Evolutionary conservation across 2,113 vertebrate species (phyloP), one percentile per base, ranked within the genome.

Genomic region (Coturnix japonica): DNA sequence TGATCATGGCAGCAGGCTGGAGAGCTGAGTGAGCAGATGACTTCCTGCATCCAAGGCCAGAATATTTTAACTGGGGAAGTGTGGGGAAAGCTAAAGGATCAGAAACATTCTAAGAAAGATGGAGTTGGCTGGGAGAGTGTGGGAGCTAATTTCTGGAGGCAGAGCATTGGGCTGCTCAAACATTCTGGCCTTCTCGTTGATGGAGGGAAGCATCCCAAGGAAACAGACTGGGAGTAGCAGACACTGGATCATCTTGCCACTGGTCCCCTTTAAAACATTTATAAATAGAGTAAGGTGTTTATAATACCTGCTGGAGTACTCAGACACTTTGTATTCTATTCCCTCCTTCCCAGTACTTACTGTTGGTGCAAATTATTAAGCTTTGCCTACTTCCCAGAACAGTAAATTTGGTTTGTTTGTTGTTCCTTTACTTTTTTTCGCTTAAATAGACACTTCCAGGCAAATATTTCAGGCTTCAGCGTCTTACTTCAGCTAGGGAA

Each of bases 1-100:
- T 37, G 37, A 0, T 81, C 71, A 77, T 4, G 1, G 72, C 1
- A 1, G 35, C 0, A 0, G 79, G 35, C 81, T 92, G 79, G 85
- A 96, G 96, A 96, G 95, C 67, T 2, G 18, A 92, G 90, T 39
- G 4, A 7, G 21, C 96, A 98, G 95, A 95, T 97, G 4, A 61
- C 90, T 97, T 97, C 96, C 95, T 95, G 91, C 7, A 5, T 96
- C 91, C 95, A 96, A 75, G 90, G 85, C 76, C 16, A 22, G 89
- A 94, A 89, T 76, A 31, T 31, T 96, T 97, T 95, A 96, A 95
- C n/a, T 96, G 90, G 93, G 81, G 53, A 95, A 96, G 78, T 56
- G 74, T 93, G 83, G 64, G 82, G 85, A 92, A 95, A 96, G 66
- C 93, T 96, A 70, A 88, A 91, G 70, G 82, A 76, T 86, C 90